phyloP scores from a whole-genome alignment of 2,888 invertebrate species.

The Phorcus lineatus region DNA sequence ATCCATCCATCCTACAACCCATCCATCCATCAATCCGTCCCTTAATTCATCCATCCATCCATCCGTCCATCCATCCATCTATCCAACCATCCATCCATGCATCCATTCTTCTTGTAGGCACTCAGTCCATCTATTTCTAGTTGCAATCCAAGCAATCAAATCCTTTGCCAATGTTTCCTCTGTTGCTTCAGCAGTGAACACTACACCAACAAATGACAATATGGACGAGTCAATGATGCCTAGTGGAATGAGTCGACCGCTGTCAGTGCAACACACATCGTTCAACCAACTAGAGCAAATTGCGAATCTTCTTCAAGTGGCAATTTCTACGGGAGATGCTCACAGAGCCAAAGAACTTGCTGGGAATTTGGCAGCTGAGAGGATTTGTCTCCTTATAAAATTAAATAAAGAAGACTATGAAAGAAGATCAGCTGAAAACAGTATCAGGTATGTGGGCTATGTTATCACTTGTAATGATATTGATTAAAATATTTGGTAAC shows the following conservation, averaged over 20 bases:
- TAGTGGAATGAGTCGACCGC: slow-evolving; percentile 1
- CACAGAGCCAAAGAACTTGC: slow-evolving; percentile 50
- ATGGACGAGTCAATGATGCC: not conserved
- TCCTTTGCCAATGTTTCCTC: too few relatives aligned
- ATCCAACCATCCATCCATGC: too few relatives aligned
- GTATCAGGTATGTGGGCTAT: slow-evolving; percentile 21
- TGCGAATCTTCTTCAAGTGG: slow-evolving; percentile 45
- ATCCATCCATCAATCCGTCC: too few relatives aligned
- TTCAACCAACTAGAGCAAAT: slow-evolving; percentile 36
- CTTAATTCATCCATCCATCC: too few relatives aligned
- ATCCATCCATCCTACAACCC: too few relatives aligned
- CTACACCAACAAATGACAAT: not conserved
- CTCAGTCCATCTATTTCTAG: too few relatives aligned
- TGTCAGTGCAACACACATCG: slow-evolving; percentile 25
- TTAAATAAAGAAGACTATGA: slow-evolving; percentile 31
- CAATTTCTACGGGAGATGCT: slow-evolving; percentile 50
- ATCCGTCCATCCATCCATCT: too few relatives aligned
- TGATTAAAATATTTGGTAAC: too few relatives aligned
- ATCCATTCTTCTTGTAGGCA: too few relatives aligned
- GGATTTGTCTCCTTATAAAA: slow-evolving; percentile 41
- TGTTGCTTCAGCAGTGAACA: not conserved
- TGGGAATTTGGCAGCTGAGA: slow-evolving; percentile 41
- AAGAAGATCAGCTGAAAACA: slow-evolving; percentile 16
- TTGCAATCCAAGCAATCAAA: too few relatives aligned
- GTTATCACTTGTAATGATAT: too few relatives aligned